Percentiles rank a stretch among this genome's conserved stretches.
Conservation (phyloP, 2,113 vertebrate species). For the Varanus salvator region DNA sequence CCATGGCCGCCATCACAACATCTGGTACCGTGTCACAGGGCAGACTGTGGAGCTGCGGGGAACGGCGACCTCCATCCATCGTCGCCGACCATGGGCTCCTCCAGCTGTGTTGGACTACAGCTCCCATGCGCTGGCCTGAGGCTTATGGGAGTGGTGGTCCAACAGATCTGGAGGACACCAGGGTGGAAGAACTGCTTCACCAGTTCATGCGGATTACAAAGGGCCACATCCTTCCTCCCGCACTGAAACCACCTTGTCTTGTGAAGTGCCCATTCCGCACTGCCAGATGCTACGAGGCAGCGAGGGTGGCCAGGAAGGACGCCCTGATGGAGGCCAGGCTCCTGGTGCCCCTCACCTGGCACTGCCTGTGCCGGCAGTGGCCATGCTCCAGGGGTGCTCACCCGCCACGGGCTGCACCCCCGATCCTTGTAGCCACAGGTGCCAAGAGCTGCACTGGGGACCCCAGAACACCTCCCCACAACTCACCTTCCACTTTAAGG, state of each 20-base stretch:
- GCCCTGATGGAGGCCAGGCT: not conserved
- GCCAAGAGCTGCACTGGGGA: not conserved
- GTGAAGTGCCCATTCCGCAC: not conserved
- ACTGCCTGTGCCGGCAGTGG: not conserved
- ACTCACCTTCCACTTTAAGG: constrained; percentile 85
- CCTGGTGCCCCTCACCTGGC: too few relatives aligned
- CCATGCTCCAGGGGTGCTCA: not conserved
- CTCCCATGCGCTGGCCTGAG: too few relatives aligned
- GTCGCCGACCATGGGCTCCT: too few relatives aligned
- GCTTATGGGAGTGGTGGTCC: too few relatives aligned
- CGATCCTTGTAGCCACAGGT: too few relatives aligned
- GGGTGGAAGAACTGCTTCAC: too few relatives aligned
- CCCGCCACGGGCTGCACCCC: too few relatives aligned
- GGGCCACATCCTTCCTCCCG: not conserved
- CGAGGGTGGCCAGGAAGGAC: not conserved
- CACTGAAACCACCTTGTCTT: not conserved
- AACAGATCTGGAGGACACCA: too few relatives aligned
- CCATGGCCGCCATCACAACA: not conserved
- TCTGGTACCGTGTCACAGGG: not conserved
- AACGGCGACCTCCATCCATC: too few relatives aligned
- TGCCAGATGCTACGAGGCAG: not conserved
- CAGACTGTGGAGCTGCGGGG: not conserved
- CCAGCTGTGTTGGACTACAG: too few relatives aligned
- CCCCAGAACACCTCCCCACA: not conserved
- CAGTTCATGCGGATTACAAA: too few relatives aligned